A percentile compares a stretch with the other conserved stretches of the same genome.
These are phyloP conservation scores for Drosophila greeni DNA, from an alignment of 2,888 invertebrate species.

Conservation along the genomic window DNA sequence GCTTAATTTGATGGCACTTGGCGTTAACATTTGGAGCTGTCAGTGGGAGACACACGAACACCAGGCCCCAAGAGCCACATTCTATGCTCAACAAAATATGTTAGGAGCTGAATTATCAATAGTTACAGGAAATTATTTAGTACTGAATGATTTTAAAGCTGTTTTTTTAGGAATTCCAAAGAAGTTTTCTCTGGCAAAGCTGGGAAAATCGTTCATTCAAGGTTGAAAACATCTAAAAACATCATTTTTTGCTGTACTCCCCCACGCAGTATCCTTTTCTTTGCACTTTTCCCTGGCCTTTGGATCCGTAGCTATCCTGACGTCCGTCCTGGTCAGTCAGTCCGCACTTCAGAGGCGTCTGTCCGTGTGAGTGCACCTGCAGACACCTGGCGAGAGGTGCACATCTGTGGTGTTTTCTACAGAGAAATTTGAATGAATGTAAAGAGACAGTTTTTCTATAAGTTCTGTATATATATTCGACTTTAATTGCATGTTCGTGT, in stretches of 20 bases:
- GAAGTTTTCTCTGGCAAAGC: neutral
- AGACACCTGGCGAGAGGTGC: slow-evolving; percentile 3
- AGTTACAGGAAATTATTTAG: neutral
- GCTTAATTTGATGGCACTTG: slow-evolving; percentile 60
- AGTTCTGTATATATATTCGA: slow-evolving; percentile 23
- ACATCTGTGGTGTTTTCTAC: neutral
- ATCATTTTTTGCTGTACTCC: neutral
- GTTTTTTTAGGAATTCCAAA: neutral
- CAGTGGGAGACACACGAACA: slow-evolving; percentile 12
- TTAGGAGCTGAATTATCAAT: too few relatives aligned
- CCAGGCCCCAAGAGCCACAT: slow-evolving; percentile 3
- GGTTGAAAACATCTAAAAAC: neutral
- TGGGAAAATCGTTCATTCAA: neutral
- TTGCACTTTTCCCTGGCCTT: neutral
- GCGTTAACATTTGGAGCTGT: slow-evolving; percentile 59
- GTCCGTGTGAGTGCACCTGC: slow-evolving; percentile 15
- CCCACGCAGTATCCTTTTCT: neutral
- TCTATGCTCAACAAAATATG: neutral
- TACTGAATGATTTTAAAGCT: too few relatives aligned
- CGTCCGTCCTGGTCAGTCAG: slow-evolving; percentile 15
- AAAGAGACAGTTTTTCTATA: slow-evolving; percentile 5
- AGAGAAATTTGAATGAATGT: slow-evolving; percentile 2
- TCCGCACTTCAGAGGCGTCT: slow-evolving; percentile 14
- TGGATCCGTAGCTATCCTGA: neutral
- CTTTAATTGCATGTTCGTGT: slow-evolving; percentile 57